Conservation (phyloP, 2,113 vertebrate species). For the Perca fluviatilis region DNA sequence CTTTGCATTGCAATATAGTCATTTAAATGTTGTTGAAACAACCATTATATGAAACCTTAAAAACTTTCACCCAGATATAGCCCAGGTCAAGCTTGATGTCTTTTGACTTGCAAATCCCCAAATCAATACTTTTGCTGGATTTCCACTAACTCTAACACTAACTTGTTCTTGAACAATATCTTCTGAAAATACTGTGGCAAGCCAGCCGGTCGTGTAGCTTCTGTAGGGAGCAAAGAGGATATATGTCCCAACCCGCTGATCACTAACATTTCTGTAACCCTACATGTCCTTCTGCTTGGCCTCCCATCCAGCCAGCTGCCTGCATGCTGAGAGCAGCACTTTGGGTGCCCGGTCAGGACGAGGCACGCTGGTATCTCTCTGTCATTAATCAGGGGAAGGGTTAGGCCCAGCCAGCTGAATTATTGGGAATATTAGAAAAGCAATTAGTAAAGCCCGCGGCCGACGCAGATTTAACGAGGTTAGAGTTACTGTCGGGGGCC, state of each 20-base stretch:
- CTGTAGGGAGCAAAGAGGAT: conserved; percentile 3
- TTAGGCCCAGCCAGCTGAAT: conserved; percentile 66
- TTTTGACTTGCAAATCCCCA: not conserved
- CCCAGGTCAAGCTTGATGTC: not conserved
- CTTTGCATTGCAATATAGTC: not conserved
- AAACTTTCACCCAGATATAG: not conserved
- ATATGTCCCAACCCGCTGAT: conserved; percentile 38
- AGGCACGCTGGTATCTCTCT: conserved; percentile 42
- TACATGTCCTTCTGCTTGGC: conserved; percentile 49
- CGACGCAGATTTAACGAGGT: conserved; percentile 67
- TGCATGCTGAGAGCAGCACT: conserved; percentile 71
- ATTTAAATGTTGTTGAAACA: not conserved
- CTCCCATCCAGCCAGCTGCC: conserved; percentile 40
- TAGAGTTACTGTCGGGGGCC: conserved; percentile 50
- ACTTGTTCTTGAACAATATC: not conserved
- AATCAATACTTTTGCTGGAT: not conserved
- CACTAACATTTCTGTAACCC: conserved; percentile 46
- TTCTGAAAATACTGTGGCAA: not conserved
- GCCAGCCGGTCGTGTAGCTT: not conserved
- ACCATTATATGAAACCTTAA: not conserved
- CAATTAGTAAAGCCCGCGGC: conserved; percentile 70
- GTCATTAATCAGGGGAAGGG: conserved; percentile 66
- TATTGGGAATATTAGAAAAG: conserved; percentile 79
- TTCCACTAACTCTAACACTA: not conserved
- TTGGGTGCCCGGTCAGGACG: conserved; percentile 40